A percentile compares a stretch with the other conserved stretches of the same genome.
Evolutionary conservation across 2,113 vertebrate genomes (phyloP).

Genomic region (Perca flavescens): DNA sequence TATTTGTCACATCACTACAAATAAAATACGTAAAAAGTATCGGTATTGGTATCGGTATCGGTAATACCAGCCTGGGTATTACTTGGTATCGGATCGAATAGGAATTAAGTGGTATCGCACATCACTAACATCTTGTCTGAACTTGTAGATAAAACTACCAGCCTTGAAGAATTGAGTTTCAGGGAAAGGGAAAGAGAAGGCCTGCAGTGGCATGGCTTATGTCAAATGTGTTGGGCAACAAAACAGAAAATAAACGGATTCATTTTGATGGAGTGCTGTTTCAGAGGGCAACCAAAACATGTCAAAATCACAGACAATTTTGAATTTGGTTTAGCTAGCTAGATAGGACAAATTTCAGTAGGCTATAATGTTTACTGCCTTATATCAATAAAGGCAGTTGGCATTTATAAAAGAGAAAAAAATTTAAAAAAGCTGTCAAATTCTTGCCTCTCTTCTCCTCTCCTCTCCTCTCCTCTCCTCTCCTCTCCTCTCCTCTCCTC

Average conservation of each 20-base stretch:
- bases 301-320: not conserved
- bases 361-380: not conserved
- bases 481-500: not conserved
- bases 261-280: not conserved
- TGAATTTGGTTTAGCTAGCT: not conserved
- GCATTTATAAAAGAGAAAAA: no score
- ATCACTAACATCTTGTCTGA: constrained; percentile 60
- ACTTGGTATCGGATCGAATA: no score
- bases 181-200: constrained; percentile 85
- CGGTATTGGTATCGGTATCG: no score
- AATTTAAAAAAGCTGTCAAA: no score
- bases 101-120: no score
- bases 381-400: no score
- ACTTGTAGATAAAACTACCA: constrained; percentile 86
- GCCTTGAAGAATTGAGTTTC: constrained; percentile 89
- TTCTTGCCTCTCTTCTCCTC: no score
- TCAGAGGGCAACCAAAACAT: not conserved
- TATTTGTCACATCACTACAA: no score
- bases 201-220: constrained; percentile 84
- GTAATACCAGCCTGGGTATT: no score
- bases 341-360: not conserved
- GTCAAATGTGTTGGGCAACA: not conserved
- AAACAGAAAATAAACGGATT: not conserved
- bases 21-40: no score
- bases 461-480: not conserved